phyloP scores from a whole-genome alignment of 2,888 invertebrate genomes.

The Eristalis tenax region DNA sequence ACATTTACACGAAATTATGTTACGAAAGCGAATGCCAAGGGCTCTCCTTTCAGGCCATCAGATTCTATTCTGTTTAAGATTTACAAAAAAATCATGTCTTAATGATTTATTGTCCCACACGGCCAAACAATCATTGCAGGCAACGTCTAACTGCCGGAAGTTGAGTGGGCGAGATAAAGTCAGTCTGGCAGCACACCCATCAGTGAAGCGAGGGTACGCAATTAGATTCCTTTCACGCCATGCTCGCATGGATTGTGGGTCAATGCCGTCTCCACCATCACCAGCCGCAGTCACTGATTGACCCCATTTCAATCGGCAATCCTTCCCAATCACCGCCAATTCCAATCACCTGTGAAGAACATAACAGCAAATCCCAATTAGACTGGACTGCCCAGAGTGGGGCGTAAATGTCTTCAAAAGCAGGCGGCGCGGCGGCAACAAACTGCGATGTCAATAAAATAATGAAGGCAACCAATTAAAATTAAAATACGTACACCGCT shows the following conservation, averaged over 20 bases:
- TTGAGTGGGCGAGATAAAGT: too few species aligned
- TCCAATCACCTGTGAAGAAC: neutral
- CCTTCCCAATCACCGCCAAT: neutral
- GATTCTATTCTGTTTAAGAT: too few species aligned
- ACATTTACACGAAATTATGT: too few species aligned
- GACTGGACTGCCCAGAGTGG: neutral
- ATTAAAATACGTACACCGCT: constrained; percentile 4
- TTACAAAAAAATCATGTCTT: too few species aligned
- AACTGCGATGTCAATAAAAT: constrained; percentile 18
- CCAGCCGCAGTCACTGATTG: neutral
- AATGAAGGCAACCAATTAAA: constrained; percentile 3
- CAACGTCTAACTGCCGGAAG: too few species aligned
- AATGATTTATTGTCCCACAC: too few species aligned
- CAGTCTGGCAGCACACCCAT: too few species aligned
- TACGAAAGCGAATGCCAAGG: too few species aligned
- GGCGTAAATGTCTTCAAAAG: neutral
- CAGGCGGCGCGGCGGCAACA: neutral
- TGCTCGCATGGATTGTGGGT: neutral
- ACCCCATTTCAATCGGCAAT: neutral
- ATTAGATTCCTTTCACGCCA: neutral
- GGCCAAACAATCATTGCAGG: too few species aligned
- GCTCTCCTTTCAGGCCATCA: too few species aligned
- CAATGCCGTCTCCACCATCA: neutral
- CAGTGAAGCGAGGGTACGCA: neutral
- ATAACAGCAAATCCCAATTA: constrained; percentile 10